Conservation (phyloP, 2,797 vertebrate genomes). For the Pitangus sulphuratus region DNA sequence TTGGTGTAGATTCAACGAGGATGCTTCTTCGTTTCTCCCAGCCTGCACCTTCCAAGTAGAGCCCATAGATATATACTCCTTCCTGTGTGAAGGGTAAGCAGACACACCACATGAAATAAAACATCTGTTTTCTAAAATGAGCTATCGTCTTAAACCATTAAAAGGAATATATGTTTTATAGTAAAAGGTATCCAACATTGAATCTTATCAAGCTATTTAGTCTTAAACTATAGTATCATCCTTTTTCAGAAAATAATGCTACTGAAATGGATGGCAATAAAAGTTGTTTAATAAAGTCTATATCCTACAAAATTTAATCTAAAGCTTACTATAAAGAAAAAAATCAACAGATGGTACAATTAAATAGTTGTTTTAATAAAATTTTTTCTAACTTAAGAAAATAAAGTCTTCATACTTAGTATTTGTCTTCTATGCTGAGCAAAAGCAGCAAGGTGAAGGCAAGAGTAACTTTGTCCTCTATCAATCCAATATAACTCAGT, state of each 20-base stretch:
- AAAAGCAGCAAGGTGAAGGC: not conserved
- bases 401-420: not conserved
- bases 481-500: not conserved
- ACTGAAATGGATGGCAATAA: not conserved
- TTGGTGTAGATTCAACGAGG: conserved; percentile 81
- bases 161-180: not conserved
- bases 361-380: not conserved
- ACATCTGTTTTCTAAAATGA: not conserved
- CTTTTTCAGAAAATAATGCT: not conserved
- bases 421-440: not conserved
- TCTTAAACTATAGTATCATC: not conserved
- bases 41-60: conserved; percentile 84
- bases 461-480: not conserved
- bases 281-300: not conserved
- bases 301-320: not conserved
- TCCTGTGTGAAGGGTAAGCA: conserved; percentile 74
- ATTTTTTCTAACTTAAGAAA: not conserved
- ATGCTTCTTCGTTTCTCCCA: conserved; percentile 81
- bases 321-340: not conserved
- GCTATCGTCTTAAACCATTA: not conserved
- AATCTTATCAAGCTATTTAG: not conserved
- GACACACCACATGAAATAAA: not conserved
- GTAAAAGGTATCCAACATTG: not conserved
- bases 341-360: not conserved
- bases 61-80: conserved; percentile 84